phyloP scores from a whole-genome alignment of 2,888 invertebrate genomes.

The Magallana nippona region DNA sequence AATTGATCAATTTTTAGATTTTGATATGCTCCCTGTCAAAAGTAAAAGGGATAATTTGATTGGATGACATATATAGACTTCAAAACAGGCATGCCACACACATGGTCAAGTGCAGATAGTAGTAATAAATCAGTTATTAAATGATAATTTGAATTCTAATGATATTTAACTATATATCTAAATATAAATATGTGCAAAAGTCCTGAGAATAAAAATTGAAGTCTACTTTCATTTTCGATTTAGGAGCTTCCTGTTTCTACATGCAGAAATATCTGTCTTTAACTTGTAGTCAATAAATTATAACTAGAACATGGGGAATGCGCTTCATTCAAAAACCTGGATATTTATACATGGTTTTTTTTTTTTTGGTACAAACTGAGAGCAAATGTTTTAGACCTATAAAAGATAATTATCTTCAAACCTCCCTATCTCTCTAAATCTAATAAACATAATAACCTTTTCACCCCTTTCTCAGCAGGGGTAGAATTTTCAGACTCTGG shows the following conservation, averaged over 20 bases:
- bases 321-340: too few relatives aligned
- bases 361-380: too few relatives aligned
- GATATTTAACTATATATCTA: too few relatives aligned
- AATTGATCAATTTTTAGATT: not conserved
- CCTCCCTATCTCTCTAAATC: too few relatives aligned
- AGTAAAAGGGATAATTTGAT: not conserved
- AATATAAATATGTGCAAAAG: too few relatives aligned
- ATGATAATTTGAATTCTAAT: too few relatives aligned
- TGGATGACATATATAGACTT: conserved; percentile 19
- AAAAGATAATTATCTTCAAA: too few relatives aligned
- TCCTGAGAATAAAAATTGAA: not conserved
- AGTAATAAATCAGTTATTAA: too few relatives aligned
- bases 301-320: too few relatives aligned
- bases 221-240: conserved; percentile 9
- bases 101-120: not conserved
- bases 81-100: not conserved
- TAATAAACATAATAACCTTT: conserved; percentile 30
- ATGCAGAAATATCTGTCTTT: not conserved
- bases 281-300: not conserved
- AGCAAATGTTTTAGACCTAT: too few relatives aligned
- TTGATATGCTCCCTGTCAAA: conserved; percentile 6
- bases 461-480: conserved; percentile 39
- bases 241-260: conserved; percentile 15
- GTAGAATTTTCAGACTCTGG: conserved; percentile 29
- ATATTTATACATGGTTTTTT: too few relatives aligned